Evolutionary conservation across 2,888 invertebrate species (phyloP).

Genomic region (Phortica magna): DNA sequence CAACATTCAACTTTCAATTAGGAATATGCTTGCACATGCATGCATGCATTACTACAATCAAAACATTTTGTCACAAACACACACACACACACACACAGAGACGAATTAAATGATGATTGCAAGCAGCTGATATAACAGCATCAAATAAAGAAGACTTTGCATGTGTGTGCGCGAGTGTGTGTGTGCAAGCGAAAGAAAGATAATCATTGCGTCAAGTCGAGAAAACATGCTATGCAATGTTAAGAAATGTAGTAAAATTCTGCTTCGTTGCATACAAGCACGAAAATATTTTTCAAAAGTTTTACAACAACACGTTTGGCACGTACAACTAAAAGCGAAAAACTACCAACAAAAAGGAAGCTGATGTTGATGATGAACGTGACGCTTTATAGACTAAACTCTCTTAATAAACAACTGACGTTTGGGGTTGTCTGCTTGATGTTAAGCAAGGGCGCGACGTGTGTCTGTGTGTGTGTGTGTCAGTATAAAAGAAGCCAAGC

Average conservation of each 20-base stretch:
- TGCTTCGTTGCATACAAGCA: background rate
- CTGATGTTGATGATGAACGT: background rate
- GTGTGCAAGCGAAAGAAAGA: too few species aligned
- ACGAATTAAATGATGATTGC: conserved; percentile 13
- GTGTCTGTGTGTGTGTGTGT: background rate
- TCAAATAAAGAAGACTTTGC: background rate
- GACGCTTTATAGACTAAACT: background rate
- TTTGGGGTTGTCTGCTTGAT: background rate
- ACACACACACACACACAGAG: background rate
- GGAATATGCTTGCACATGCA: background rate
- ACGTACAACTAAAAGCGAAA: background rate
- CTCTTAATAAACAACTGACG: conserved; percentile 15
- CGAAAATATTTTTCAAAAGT: background rate
- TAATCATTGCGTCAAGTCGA: background rate
- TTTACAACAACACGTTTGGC: background rate
- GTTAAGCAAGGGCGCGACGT: too few species aligned
- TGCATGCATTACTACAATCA: background rate
- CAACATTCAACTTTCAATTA: background rate
- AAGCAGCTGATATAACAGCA: conserved; percentile 10
- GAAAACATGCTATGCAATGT: background rate
- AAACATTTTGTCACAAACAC: background rate
- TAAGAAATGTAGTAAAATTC: background rate
- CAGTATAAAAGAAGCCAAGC: background rate
- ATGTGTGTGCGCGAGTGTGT: too few species aligned
- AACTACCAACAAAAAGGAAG: background rate